phyloP scores from a whole-genome alignment of 2,113 vertebrate genomes.

The Labrus mixtus region DNA sequence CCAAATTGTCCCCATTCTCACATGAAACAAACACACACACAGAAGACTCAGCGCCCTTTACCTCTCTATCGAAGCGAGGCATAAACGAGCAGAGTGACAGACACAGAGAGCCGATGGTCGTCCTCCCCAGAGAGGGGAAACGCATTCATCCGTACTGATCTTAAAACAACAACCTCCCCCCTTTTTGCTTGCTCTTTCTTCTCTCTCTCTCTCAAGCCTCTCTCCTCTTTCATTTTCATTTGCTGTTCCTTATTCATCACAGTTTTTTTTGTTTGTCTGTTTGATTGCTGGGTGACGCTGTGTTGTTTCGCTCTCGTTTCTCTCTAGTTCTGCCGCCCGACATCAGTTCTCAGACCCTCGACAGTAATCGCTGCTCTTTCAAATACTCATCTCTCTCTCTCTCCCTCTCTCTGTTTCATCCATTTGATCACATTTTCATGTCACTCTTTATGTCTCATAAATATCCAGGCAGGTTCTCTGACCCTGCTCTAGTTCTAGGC shows the following conservation, averaged over 20 bases:
- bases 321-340: conserved; percentile 6
- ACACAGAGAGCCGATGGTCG: conserved; percentile 76
- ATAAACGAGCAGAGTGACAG: conserved; percentile 80
- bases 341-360: conserved; percentile 34
- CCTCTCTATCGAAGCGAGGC: conserved; percentile 64
- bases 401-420: conserved; percentile 32
- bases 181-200: conserved; percentile 35
- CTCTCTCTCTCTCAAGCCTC: conserved; percentile 16
- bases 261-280: conserved; percentile 24
- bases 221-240: conserved; percentile 48
- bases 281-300: conserved; percentile 20
- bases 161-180: conserved; percentile 84
- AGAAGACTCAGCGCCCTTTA: conserved; percentile 55
- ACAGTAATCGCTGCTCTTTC: conserved; percentile 50
- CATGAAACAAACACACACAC: conserved; percentile 20
- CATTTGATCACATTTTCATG: conserved; percentile 66
- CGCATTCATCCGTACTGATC: conserved; percentile 85
- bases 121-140: conserved; percentile 76
- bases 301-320: conserved; percentile 48
- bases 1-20: conserved; percentile 55
- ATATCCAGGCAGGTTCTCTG: conserved; percentile 59
- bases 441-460: conserved; percentile 66
- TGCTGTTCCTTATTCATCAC: conserved; percentile 13
- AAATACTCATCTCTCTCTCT: conserved; percentile 32
- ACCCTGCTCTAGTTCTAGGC: conserved; percentile 51